These are phyloP conservation scores for Machimus atricapillus DNA, from an alignment of 2,888 invertebrate species.

Conservation along the genomic window DNA sequence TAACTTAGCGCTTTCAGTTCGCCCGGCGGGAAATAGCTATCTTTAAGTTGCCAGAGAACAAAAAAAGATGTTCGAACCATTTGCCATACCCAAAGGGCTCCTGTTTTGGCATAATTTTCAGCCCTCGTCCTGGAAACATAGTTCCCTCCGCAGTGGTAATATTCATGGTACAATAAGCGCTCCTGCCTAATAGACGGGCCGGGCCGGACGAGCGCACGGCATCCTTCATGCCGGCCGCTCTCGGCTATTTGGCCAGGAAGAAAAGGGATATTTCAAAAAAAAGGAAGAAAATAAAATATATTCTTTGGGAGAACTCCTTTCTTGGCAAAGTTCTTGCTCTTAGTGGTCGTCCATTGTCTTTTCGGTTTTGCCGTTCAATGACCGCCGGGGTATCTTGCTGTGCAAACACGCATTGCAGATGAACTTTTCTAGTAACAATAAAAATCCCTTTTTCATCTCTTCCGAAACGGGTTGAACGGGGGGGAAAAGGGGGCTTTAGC, in stretches of 20 bases:
- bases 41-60: neutral
- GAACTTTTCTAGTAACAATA: conserved; percentile 6
- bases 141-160: neutral
- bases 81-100: neutral
- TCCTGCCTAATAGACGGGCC: neutral
- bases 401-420: conserved; percentile 26
- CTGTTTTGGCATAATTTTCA: neutral
- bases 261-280: neutral
- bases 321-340: conserved; percentile 11
- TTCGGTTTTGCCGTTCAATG: conserved; percentile 10
- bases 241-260: neutral
- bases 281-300: neutral
- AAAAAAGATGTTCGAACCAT: neutral
- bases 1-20: neutral
- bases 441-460: neutral
- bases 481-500: neutral
- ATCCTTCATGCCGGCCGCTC: neutral
- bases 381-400: neutral
- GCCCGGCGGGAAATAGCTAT: neutral
- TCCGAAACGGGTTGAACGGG: neutral
- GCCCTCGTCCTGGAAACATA: neutral
- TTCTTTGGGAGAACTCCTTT: neutral
- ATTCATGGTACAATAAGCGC: neutral
- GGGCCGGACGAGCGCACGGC: neutral
- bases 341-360: neutral